Evolutionary conservation across 2,113 vertebrate species (phyloP).

Genomic region (Eublepharis macularius): DNA sequence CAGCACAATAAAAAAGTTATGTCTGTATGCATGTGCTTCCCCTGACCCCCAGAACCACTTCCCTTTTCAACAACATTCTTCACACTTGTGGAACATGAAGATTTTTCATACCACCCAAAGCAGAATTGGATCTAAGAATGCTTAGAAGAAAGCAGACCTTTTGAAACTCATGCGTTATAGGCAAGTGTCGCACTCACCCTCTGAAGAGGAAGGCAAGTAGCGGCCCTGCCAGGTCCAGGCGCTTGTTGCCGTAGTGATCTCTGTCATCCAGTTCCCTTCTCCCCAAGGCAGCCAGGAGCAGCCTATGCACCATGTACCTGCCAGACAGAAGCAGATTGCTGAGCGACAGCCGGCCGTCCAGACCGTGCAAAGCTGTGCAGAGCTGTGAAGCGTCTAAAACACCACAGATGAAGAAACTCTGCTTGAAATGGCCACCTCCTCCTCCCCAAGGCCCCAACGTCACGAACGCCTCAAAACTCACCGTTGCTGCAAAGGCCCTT

Average conservation of each 20-base stretch:
- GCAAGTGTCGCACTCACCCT: conserved; percentile 78
- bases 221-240: conserved; percentile 96
- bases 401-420: background rate
- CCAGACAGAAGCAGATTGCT: background rate
- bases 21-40: too few species aligned
- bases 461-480: background rate
- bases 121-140: background rate
- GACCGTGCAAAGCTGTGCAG: background rate
- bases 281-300: conserved; percentile 92
- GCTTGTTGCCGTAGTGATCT: conserved; percentile 99
- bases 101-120: background rate
- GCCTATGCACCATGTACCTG: conserved; percentile 97
- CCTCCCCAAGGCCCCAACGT: background rate
- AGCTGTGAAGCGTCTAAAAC: background rate
- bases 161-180: background rate
- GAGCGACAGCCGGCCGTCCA: background rate
- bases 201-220: conserved; percentile 95
- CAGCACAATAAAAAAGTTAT: background rate
- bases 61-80: background rate
- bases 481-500: too few species aligned
- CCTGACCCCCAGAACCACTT: background rate
- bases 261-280: conserved; percentile 95
- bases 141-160: background rate
- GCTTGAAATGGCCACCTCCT: background rate
- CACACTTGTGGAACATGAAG: background rate